phyloP scores from a whole-genome alignment of 2,888 invertebrate species.

The Bembecia ichneumoniformis region DNA sequence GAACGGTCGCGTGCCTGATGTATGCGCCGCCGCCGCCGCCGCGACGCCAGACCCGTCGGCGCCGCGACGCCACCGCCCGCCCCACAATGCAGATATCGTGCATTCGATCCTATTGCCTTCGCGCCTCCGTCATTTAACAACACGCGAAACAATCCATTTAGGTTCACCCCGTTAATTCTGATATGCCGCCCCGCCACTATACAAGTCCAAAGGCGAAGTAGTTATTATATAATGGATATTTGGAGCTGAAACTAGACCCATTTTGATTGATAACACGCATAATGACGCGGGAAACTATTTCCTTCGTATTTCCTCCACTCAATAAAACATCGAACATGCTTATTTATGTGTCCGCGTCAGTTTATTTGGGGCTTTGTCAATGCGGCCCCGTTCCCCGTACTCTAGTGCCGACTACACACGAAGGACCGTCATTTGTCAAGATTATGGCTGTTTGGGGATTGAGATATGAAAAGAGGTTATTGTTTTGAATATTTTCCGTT shows the following conservation, averaged over 20 bases:
- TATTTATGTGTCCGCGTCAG: slow-evolving; percentile 63
- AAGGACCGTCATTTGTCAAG: slow-evolving; percentile 69
- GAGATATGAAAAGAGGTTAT: slow-evolving; percentile 66
- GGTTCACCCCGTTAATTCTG: not conserved
- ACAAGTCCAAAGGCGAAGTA: too few relatives aligned
- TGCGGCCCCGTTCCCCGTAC: slow-evolving; percentile 26
- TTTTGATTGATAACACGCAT: slow-evolving; percentile 65
- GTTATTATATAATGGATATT: too few relatives aligned
- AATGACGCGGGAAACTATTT: slow-evolving; percentile 69
- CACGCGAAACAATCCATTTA: slow-evolving; percentile 21
- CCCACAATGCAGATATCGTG: slow-evolving; percentile 68
- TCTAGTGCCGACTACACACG: slow-evolving; percentile 54
- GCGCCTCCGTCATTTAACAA: slow-evolving; percentile 28
- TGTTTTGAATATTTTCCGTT: slow-evolving; percentile 63
- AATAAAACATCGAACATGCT: slow-evolving; percentile 70
- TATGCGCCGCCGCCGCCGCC: slow-evolving; percentile 60
- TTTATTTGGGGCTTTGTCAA: slow-evolving; percentile 67
- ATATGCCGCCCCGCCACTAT: too few relatives aligned
- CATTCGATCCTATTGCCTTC: slow-evolving; percentile 35
- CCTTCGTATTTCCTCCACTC: slow-evolving; percentile 69
- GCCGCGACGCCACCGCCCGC: slow-evolving; percentile 55
- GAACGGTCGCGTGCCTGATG: slow-evolving; percentile 61
- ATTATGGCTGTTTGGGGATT: slow-evolving; percentile 63
- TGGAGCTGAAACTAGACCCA: slow-evolving; percentile 17
- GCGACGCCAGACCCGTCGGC: slow-evolving; percentile 66